Percentiles rank a stretch among this genome's conserved stretches.
Evolutionary conservation across 2,113 vertebrate species (phyloP).

Genomic region (Formicarius rufipectus): DNA sequence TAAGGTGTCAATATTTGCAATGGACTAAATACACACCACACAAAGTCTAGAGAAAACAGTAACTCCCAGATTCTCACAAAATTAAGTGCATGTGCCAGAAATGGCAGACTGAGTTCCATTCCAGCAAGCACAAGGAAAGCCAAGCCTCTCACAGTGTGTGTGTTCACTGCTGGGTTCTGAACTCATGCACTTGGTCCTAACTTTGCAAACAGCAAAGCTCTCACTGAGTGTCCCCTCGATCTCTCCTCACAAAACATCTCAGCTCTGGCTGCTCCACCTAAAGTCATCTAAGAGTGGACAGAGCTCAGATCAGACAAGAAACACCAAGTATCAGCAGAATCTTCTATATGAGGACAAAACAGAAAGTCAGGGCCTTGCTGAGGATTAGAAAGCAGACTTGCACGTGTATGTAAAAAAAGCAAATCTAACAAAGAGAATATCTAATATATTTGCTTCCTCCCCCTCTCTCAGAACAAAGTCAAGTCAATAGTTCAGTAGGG

Average conservation of each 20-base stretch:
- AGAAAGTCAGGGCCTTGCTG: background rate
- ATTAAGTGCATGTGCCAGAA: background rate
- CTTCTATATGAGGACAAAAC: background rate
- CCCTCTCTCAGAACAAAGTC: background rate
- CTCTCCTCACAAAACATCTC: background rate
- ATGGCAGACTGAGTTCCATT: background rate
- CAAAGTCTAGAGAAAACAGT: background rate
- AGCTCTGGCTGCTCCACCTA: background rate
- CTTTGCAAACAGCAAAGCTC: background rate
- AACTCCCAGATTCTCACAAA: background rate
- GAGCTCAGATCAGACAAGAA: background rate
- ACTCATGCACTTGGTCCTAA: background rate
- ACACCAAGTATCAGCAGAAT: background rate
- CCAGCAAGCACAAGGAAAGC: background rate
- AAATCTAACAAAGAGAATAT: background rate
- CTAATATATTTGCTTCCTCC: background rate
- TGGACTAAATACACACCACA: background rate
- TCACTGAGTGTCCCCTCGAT: background rate
- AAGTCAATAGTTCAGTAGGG: background rate
- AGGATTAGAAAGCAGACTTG: background rate
- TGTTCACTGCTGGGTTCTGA: background rate
- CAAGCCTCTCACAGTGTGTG: rapidly evolving
- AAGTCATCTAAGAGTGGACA: background rate
- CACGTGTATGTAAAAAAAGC: background rate
- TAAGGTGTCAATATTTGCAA: background rate